Evolutionary conservation across 1,140 invertebrate species (phyloP), one percentile per base, ranked within the genome.

Genomic region (Meteorus sp.): DNA sequence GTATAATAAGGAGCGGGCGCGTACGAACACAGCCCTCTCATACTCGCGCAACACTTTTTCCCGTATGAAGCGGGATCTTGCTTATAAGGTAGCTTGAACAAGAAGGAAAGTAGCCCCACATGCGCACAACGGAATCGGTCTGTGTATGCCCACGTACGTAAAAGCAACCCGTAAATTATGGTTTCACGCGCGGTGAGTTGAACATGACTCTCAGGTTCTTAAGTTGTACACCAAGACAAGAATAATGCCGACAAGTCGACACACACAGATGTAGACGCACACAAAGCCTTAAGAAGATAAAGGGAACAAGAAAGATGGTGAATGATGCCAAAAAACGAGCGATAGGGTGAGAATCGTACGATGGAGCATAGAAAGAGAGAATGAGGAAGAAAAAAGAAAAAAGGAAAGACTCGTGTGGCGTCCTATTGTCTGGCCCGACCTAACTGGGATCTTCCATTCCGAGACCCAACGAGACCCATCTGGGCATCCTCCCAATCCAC

Each of bases 391-490:
- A 45, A 11, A 25, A 31, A 35, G 54, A 35, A 5, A 31, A 25
- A 19, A n/a, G 11, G 56, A 57, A 23, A 59, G 51, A 23, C 33
- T 56, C 29, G 50, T 29, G 11, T 66, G 74, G 71, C 72, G 72
- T 73, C 72, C 69, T 67, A 76, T 76, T 76, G 72, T 76, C 72
- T 76, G 72, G 70, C 55, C 51, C 37, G 48, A 33, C 51, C 41
- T 61, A 53, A 43, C 15, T 9, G 31, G 2, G 39, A 31, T 56
- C 39, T 33, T 62, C 52, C 55, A 35, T 59, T 33, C 41, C 50
- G 61, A 58, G 54, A 52, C 58, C 56, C 57, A n/a, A n/a, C 31
- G 41, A 29, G 60, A 60, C 45, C 51, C 48, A 48, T 53, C 55
- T 61, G 55, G 29, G 22, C 33, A 51, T n/a, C n/a, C n/a, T n/a